phyloP scores from a whole-genome alignment of 2,888 invertebrate genomes.

The Drosophila crucigera region DNA sequence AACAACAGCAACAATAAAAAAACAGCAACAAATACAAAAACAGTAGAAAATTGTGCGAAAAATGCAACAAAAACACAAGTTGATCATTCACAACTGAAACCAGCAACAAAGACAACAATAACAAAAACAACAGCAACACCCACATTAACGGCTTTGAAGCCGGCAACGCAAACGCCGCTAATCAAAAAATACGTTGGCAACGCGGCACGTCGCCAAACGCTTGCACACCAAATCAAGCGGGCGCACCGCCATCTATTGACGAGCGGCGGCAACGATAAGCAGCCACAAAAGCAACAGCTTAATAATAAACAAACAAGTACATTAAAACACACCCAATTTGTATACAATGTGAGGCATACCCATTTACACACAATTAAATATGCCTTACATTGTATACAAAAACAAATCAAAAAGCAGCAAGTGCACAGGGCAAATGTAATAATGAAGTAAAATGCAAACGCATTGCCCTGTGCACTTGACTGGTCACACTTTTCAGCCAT shows the following conservation, averaged over 20 bases:
- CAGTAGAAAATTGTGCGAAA: slow-evolving; percentile 52
- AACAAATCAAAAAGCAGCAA: neutral
- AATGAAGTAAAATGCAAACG: neutral
- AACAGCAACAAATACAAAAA: slow-evolving; percentile 7
- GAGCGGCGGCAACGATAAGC: slow-evolving; percentile 80
- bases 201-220: slow-evolving; percentile 75
- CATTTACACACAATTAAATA: neutral
- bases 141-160: slow-evolving; percentile 43
- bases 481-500: slow-evolving; percentile 45
- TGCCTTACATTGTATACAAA: slow-evolving; percentile 23
- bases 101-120: slow-evolving; percentile 38
- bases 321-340: slow-evolving; percentile 5
- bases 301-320: slow-evolving; percentile 40
- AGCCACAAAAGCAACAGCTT: slow-evolving; percentile 49
- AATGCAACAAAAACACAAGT: slow-evolving; percentile 42
- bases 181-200: slow-evolving; percentile 68
- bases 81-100: slow-evolving; percentile 40
- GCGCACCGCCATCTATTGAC: slow-evolving; percentile 84
- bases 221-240: slow-evolving; percentile 83
- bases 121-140: slow-evolving; percentile 16
- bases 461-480: slow-evolving; percentile 42
- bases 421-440: slow-evolving; percentile 28
- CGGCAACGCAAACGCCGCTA: slow-evolving; percentile 49
- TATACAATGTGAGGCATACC: slow-evolving; percentile 23
- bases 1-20: slow-evolving; percentile 30